phyloP scores from a whole-genome alignment of 37 sponge, comb jelly and placozoan genomes.

The Aphrocallistes beatrix region DNA sequence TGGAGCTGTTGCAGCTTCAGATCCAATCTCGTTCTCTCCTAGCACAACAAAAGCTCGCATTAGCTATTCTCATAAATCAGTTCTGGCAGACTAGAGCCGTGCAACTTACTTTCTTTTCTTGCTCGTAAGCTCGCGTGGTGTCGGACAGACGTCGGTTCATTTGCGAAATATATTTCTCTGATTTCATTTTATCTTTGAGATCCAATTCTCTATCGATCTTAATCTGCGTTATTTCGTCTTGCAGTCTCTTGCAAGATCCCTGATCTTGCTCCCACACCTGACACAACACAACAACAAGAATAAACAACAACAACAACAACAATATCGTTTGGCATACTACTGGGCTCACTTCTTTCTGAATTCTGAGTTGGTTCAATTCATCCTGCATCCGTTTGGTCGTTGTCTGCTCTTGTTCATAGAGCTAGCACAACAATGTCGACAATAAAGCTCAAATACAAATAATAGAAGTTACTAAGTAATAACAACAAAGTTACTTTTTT shows the following conservation, averaged over 20 bases:
- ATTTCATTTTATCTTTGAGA: not conserved
- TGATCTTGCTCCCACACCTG: not conserved
- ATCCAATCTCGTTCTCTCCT: not conserved
- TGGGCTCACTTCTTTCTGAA: not conserved
- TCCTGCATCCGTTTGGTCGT: not conserved
- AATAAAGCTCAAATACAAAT: not conserved
- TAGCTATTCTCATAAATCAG: not conserved
- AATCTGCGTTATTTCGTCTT: not conserved
- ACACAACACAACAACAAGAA: not conserved
- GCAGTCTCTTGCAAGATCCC: not conserved
- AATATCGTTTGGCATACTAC: no score
- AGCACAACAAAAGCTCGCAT: not conserved
- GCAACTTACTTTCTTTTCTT: slow-evolving; percentile 38
- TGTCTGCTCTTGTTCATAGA: not conserved
- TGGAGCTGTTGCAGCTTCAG: not conserved
- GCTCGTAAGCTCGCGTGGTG: slow-evolving; percentile 57
- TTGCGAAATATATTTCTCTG: slow-evolving; percentile 13
- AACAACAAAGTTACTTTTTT: not conserved
- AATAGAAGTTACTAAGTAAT: no score
- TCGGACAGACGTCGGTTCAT: slow-evolving; percentile 40
- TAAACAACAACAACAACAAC: not conserved
- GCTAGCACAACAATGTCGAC: not conserved
- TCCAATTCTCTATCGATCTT: not conserved
- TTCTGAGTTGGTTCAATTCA: not conserved
- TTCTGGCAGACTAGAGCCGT: not conserved